Percentiles rank a stretch among this genome's conserved stretches.
These are phyloP conservation scores for Chromobotia macracanthus DNA, from an alignment of 2,797 vertebrate species.

Conservation along the genomic window DNA sequence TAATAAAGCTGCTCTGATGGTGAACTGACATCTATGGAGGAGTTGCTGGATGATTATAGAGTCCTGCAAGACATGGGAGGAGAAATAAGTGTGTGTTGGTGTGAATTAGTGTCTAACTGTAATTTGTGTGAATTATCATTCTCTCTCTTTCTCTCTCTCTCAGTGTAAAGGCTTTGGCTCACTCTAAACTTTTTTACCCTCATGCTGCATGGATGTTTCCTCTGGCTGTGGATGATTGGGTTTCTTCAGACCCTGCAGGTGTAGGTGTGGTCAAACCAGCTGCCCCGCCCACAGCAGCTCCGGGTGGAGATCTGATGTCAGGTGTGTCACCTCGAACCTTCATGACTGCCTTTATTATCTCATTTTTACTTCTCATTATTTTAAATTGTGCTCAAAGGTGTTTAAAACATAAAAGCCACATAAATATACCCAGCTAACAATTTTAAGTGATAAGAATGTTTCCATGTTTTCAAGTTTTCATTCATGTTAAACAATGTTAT, in stretches of 20 bases:
- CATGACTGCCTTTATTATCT: too few relatives aligned
- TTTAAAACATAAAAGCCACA: too few relatives aligned
- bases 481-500: too few relatives aligned
- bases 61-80: slow-evolving; percentile 3
- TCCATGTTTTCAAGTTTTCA: too few relatives aligned
- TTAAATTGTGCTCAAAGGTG: too few relatives aligned
- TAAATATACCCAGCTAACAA: too few relatives aligned
- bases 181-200: slow-evolving; percentile 77
- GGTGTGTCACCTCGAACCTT: slow-evolving; percentile 64
- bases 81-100: slow-evolving; percentile 24
- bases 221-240: too few relatives aligned
- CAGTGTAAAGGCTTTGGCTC: slow-evolving; percentile 70
- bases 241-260: too few relatives aligned
- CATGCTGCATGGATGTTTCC: too few relatives aligned
- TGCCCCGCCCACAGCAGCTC: slow-evolving; percentile 78
- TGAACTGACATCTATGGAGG: not conserved
- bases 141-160: slow-evolving; percentile 56
- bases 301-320: slow-evolving; percentile 90
- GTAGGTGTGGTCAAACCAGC: slow-evolving; percentile 81
- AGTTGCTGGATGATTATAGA: not conserved
- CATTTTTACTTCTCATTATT: too few relatives aligned
- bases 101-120: slow-evolving; percentile 11
- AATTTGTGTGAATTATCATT: slow-evolving; percentile 13
- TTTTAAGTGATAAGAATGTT: too few relatives aligned
- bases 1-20: slow-evolving; percentile 19